Conservation (phyloP, 1,140 invertebrate species). For the Drosophila orena region DNA sequence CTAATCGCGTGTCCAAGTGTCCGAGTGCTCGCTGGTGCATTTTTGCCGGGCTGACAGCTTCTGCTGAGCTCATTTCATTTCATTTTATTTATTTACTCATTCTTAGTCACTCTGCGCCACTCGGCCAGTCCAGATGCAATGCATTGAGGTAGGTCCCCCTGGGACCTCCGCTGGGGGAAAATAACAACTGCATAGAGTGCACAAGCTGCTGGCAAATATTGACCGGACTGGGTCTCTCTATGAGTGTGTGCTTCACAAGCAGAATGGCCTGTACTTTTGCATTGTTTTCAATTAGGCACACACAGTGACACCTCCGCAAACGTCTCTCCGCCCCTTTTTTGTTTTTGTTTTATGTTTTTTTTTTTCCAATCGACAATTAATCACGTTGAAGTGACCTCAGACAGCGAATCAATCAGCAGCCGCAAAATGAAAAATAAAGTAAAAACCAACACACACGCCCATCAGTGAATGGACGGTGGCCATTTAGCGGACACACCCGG, state of each 20-base stretch:
- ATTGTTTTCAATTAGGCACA: constrained; percentile 45
- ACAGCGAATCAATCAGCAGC: constrained; percentile 73
- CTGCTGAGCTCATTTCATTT: constrained; percentile 48
- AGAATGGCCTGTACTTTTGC: constrained; percentile 16
- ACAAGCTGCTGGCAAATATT: constrained; percentile 35
- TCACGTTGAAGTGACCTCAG: constrained; percentile 78
- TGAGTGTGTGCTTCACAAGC: constrained; percentile 7
- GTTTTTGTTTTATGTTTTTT: not conserved
- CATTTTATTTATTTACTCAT: constrained; percentile 47
- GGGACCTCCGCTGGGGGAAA: not conserved
- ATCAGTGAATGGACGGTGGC: constrained; percentile 66
- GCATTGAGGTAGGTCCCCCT: constrained; percentile 64
- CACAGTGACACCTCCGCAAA: constrained; percentile 36
- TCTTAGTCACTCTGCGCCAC: constrained; percentile 24
- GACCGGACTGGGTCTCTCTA: constrained; percentile 5
- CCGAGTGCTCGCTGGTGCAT: constrained; percentile 19
- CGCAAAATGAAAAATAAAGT: constrained; percentile 14
- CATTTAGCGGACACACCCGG: constrained; percentile 78
- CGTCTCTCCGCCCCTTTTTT: not conserved
- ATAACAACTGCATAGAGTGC: constrained; percentile 20
- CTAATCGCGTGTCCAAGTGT: constrained; percentile 30
- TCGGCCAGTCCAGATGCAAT: constrained; percentile 34
- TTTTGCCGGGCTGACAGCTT: constrained; percentile 52
- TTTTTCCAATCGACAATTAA: constrained; percentile 62
- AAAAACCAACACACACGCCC: constrained; percentile 35